Conservation (phyloP, 2,888 invertebrate genomes). For the Agrilus mali region DNA sequence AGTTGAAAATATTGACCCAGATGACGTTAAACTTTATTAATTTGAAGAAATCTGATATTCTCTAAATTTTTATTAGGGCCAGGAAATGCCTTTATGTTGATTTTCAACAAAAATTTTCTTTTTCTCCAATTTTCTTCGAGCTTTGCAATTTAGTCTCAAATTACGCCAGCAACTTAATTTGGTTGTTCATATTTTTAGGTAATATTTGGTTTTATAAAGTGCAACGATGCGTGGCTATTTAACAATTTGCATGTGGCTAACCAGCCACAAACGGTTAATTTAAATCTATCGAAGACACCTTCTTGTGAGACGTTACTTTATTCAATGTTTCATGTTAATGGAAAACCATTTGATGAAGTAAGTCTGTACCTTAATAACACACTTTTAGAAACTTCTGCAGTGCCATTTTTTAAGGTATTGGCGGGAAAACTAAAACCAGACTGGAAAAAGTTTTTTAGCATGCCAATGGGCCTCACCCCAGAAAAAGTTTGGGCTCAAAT, state of each 20-base stretch:
- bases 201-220: conserved; percentile 55
- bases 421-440: conserved; percentile 36
- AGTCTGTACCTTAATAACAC: not conserved
- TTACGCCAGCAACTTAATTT: no score
- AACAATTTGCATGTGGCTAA: conserved; percentile 41
- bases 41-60: no score
- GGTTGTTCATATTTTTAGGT: conserved; percentile 35
- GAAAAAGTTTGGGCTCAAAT: conserved; percentile 38
- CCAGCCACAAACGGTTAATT: conserved; percentile 26
- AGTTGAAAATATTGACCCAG: no score
- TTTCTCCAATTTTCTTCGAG: not conserved
- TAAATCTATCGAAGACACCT: conserved; percentile 25
- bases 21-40: no score
- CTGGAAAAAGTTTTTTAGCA: conserved; percentile 36
- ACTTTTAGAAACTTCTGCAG: not conserved
- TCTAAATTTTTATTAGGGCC: no score
- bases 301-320: conserved; percentile 45
- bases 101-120: no score
- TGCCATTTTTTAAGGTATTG: conserved; percentile 31
- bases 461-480: conserved; percentile 35
- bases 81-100: no score
- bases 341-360: conserved; percentile 65
- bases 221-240: conserved; percentile 56
- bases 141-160: not conserved
- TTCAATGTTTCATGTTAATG: conserved; percentile 71